Evolutionary conservation across 2,888 invertebrate species (phyloP).

Genomic region (Scaptomyza parva): DNA sequence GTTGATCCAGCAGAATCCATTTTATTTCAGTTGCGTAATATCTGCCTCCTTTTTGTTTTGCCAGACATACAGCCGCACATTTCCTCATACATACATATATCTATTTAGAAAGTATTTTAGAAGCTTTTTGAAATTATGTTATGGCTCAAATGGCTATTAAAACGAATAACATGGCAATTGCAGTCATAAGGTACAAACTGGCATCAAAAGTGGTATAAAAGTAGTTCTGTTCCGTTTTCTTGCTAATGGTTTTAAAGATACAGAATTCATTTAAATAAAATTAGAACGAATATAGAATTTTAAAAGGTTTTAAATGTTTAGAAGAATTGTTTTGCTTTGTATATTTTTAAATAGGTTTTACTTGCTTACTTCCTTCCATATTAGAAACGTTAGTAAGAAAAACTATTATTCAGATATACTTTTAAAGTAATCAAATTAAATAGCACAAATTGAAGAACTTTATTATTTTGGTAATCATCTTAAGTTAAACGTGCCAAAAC

Average conservation of each 20-base stretch:
- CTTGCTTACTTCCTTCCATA: too few species aligned
- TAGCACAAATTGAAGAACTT: not conserved
- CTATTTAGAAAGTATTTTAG: not conserved
- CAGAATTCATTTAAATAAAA: not conserved
- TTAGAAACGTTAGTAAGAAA: too few species aligned
- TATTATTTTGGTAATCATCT: not conserved
- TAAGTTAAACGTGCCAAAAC: not conserved
- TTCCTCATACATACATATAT: not conserved
- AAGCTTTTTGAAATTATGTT: constrained; percentile 12
- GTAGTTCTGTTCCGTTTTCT: not conserved
- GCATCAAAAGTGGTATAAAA: not conserved
- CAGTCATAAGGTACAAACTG: constrained; percentile 3
- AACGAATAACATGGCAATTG: constrained; percentile 7
- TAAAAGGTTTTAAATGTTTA: not conserved
- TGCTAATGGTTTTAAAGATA: not conserved
- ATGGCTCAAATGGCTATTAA: constrained; percentile 6
- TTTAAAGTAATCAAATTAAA: too few species aligned
- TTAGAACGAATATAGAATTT: not conserved
- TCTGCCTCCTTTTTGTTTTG: not conserved
- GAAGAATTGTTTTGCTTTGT: too few species aligned
- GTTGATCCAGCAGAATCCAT: constrained; percentile 40
- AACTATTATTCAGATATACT: too few species aligned
- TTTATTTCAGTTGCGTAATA: constrained; percentile 23
- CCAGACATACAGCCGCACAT: not conserved
- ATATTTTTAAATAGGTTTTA: too few species aligned